Conservation (phyloP, 2,888 invertebrate genomes). For the Cabera pusaria region DNA sequence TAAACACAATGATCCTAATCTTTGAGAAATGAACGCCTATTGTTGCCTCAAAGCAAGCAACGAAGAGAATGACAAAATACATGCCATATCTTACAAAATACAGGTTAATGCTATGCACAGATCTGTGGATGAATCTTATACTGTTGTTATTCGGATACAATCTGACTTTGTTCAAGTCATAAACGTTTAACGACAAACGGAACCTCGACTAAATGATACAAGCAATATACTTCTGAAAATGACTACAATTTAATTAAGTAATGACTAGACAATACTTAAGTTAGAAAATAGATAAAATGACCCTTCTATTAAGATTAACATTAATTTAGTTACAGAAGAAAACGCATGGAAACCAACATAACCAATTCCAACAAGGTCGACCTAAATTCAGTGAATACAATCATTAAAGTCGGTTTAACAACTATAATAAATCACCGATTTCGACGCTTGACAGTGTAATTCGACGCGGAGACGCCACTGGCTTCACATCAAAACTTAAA, state of each 20-base stretch:
- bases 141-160: constrained; percentile 23
- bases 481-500: constrained; percentile 21
- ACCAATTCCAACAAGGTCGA: constrained; percentile 5
- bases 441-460: constrained; percentile 18
- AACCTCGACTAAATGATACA: too few relatives aligned
- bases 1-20: too few relatives aligned
- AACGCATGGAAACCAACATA: neutral
- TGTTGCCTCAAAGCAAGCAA: too few relatives aligned
- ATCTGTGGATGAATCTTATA: constrained; percentile 8
- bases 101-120: constrained; percentile 10
- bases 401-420: neutral
- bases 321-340: too few relatives aligned
- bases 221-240: too few relatives aligned
- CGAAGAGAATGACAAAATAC: constrained; percentile 1
- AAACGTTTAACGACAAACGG: too few relatives aligned
- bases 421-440: constrained; percentile 13
- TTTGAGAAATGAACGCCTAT: too few relatives aligned
- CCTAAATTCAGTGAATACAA: neutral
- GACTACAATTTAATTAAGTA: too few relatives aligned
- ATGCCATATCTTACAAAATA: constrained; percentile 2
- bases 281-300: too few relatives aligned
- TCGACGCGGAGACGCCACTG: constrained; percentile 16
- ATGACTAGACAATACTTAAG: too few relatives aligned
- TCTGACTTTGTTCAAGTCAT: constrained; percentile 10
- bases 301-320: too few relatives aligned